phyloP scores from a whole-genome alignment of 2,113 vertebrate genomes.

The Leptodactylus fuscus region DNA sequence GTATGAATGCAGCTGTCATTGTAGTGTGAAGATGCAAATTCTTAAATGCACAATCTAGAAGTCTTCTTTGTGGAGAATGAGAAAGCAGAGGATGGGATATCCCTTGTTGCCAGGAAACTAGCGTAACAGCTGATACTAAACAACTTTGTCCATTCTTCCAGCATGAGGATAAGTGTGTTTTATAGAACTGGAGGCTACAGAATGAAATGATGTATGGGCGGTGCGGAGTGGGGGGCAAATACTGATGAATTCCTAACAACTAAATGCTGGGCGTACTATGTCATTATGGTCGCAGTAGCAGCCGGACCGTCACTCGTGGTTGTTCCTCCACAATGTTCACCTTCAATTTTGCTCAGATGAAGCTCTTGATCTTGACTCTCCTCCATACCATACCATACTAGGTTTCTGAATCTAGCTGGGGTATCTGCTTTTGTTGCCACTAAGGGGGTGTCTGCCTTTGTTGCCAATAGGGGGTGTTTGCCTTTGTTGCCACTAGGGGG shows the following conservation, averaged over 20 bases:
- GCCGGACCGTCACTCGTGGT: not conserved
- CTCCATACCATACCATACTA: no score
- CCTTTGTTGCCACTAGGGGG: no score
- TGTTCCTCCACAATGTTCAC: not conserved
- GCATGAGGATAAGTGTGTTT: constrained; percentile 28
- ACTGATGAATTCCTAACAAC: not conserved
- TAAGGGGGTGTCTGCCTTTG: no score
- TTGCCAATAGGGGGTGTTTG: no score
- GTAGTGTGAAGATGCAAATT: constrained; percentile 20
- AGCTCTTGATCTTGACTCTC: no score
- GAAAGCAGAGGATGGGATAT: constrained; percentile 24
- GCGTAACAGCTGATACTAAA: constrained; percentile 31
- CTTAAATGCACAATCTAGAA: not conserved
- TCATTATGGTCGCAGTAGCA: not conserved
- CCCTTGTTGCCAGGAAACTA: constrained; percentile 37
- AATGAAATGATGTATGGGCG: not conserved
- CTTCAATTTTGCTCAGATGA: no score
- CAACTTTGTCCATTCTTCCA: constrained; percentile 5
- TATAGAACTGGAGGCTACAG: not conserved
- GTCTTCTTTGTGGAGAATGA: constrained; percentile 19
- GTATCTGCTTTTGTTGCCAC: no score
- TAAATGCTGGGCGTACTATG: not conserved
- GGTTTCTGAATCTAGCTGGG: no score
- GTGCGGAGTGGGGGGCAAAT: not conserved
- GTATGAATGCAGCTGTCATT: not conserved